Evolutionary conservation across 2,113 vertebrate species (phyloP), one percentile per base, ranked within the genome.

Genomic region (Triplophysa siluroides): DNA sequence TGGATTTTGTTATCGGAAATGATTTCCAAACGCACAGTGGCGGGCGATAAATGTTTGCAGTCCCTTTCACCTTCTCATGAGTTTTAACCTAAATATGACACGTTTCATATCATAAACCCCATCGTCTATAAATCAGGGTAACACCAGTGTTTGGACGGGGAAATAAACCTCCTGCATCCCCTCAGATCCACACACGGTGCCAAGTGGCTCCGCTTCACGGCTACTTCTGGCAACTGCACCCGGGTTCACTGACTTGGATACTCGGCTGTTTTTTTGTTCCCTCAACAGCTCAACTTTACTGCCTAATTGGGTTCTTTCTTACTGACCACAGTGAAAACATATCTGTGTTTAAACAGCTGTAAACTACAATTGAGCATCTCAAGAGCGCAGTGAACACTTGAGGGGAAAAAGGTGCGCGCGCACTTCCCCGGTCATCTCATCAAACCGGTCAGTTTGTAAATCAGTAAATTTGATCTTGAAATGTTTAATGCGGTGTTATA

Each of bases 271-370:
- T 72, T 69, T 26, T 56, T 65, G 45, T 52, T 61, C 38, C 24
- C 79, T 80, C 77, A 68, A 78, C 79, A 69, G 56, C 64, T 74
- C 76, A 65, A 50, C 72, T 85, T 84, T 80, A 84, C 71, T 61
- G 54, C 78, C 83, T 85, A 72, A 83, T 83, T 84, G 78, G 71
- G 58, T 50, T 80, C 73, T 81, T 67, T 83, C 64, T 74, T 78
- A 83, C 68, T 82, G 72, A 82, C 78, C 78, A 78, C 71, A 54
- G 62, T 73, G 67, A 86, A 82, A 81, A 76, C 70, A 76, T 69
- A 56, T 76, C 77, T 47, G 38, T 86, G 80, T 83, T 86, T 86
- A 84, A 83, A 86, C 83, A 87, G 83, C 80, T 87, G 82, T 83
- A 79, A 85, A 84, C 76, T 80, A 78, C 77, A 70, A 84, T 80